Conservation (phyloP, 2,113 vertebrate genomes). For the Tetrax tetrax region DNA sequence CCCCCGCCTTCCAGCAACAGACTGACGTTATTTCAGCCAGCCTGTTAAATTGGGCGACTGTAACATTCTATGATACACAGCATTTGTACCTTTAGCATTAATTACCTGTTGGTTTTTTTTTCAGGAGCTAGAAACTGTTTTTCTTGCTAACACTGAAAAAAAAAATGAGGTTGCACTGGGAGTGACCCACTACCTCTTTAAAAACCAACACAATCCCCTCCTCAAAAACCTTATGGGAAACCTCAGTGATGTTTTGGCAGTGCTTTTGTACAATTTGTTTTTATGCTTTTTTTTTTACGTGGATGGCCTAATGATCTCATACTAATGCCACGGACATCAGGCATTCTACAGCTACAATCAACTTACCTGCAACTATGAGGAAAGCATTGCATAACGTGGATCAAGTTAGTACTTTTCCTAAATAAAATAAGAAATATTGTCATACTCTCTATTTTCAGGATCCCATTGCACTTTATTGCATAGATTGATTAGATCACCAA, state of each 20-base stretch:
- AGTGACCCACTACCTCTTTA: background rate
- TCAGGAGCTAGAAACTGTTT: background rate
- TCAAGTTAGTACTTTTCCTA: background rate
- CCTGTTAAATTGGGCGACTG: background rate
- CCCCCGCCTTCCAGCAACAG: background rate
- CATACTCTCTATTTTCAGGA: background rate
- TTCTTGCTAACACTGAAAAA: background rate
- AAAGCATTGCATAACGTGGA: accelerated
- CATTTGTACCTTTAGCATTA: background rate
- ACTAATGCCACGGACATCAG: background rate
- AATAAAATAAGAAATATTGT: background rate
- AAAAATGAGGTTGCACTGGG: background rate
- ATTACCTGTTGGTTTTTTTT: background rate
- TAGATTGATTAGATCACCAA: background rate
- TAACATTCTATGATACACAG: background rate
- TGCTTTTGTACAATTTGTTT: background rate
- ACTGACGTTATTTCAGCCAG: background rate
- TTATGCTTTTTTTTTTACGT: background rate
- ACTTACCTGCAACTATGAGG: background rate
- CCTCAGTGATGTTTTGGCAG: background rate
- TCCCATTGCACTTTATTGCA: background rate
- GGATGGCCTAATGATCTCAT: background rate
- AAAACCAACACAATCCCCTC: background rate
- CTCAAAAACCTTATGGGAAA: background rate
- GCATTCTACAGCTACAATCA: background rate